A percentile compares a stretch with the other conserved stretches of the same genome.
phyloP scores from a whole-genome alignment of 2,888 invertebrate species.

The Phalangium opilio region DNA sequence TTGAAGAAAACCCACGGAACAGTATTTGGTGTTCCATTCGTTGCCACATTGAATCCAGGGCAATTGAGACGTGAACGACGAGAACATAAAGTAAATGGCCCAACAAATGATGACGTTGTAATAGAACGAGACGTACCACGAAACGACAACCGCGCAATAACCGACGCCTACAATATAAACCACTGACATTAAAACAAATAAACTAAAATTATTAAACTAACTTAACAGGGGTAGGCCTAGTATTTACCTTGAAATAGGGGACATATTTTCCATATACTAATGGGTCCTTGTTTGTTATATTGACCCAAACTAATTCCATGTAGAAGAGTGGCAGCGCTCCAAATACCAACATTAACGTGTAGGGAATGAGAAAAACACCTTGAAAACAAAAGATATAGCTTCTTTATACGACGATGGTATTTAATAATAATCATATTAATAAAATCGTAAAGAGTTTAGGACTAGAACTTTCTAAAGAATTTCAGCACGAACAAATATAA shows the following conservation, averaged over 20 bases:
- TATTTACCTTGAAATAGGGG: slow-evolving; percentile 60
- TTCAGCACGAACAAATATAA: too few species aligned
- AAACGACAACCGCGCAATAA: slow-evolving; percentile 60
- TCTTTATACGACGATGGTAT: background rate
- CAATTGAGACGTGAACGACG: slow-evolving; percentile 47
- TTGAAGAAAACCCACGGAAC: slow-evolving; percentile 8
- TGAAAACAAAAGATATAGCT: background rate
- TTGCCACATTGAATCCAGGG: slow-evolving; percentile 71
- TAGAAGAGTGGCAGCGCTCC: slow-evolving; percentile 62
- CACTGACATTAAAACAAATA: too few species aligned
- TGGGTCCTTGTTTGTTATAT: slow-evolving; percentile 57
- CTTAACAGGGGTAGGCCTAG: background rate
- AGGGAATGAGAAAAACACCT: slow-evolving; percentile 60
- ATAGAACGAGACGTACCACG: slow-evolving; percentile 61
- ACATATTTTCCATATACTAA: slow-evolving; percentile 65
- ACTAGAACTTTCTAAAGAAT: too few species aligned
- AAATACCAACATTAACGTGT: slow-evolving; percentile 55
- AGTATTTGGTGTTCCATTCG: slow-evolving; percentile 53
- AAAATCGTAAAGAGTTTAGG: background rate
- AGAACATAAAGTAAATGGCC: slow-evolving; percentile 63
- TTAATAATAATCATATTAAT: background rate
- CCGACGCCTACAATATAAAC: slow-evolving; percentile 47
- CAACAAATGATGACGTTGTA: slow-evolving; percentile 74
- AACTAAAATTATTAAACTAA: background rate
- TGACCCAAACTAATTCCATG: slow-evolving; percentile 64